Base-by-base conservation (phyloP, 1,140 invertebrate genomes). In the Sycobia sp. region DNA sequence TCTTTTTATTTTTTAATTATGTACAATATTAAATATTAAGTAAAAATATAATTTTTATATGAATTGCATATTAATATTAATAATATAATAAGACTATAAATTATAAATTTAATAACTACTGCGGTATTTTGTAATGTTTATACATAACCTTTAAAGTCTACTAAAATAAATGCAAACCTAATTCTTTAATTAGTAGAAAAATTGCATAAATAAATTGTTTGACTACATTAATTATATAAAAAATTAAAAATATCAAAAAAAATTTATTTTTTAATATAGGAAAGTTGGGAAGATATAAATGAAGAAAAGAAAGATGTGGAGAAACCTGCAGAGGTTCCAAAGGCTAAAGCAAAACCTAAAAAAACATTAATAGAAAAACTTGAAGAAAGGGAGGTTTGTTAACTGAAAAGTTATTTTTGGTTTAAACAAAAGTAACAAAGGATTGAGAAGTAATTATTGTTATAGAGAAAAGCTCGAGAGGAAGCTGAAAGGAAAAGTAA, bases 261-360 rank as follows among this genome's bases (percentile, higher is more conserved):
- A 14, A 32, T 51, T 51, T 23, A 16, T 32, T 54, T 58, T 46
- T 65, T 14, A 66, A 66, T 64, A 74, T 78, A 93, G 91, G 91
- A 93, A 70, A 91, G 89, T 78, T 93, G 91, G 91, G 91, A 93
- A 76, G 90, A 92, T 78, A 88, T 89, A 16, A 85, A 90, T 62
- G 90, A 91, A 69, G 90, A 91, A 69, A 89, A 89, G 62, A 88
- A 89, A 70, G 78, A 83, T 62, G 76, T 82, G 34, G 82, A 81
- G 57, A 81, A 81, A 69, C 75, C 82, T 68, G 76, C 82, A 43
- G 77, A 81, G 68, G 74, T 78, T 50, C 82, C 84, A 51, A 90
- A 90, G 77, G 75, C 78, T 18, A 87, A 87, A 69, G 69, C 82
- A 38, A 86, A 85, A 66, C 76, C 78, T 32, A 91, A 88, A 77